Conservation (phyloP, 2,113 vertebrate species). For the Pseudorectes ferrugineus region DNA sequence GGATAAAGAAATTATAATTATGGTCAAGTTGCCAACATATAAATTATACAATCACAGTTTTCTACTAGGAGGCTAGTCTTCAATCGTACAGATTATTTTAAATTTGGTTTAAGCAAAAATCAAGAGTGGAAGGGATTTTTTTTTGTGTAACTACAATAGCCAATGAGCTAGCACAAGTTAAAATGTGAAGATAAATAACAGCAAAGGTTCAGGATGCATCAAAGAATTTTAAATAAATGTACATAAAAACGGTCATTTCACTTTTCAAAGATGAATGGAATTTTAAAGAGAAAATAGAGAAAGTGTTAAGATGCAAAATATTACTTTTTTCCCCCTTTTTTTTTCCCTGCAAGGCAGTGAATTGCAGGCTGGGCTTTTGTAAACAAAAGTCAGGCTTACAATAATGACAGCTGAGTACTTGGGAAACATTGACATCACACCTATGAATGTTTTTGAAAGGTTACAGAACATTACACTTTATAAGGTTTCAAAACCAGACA, state of each 20-base stretch:
- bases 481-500: constrained; percentile 8
- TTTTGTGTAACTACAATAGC: background rate
- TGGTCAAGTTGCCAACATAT: background rate
- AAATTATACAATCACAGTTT: background rate
- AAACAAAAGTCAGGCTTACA: background rate
- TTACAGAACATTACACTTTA: constrained; percentile 5
- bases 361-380: background rate
- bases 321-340: rapidly evolving
- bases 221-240: background rate
- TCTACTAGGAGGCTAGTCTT: background rate
- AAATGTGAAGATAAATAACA: background rate
- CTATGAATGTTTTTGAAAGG: background rate
- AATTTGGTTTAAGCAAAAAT: background rate
- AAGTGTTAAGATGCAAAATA: background rate
- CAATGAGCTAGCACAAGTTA: background rate
- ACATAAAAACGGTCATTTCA: background rate
- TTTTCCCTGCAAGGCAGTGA: background rate
- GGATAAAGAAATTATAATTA: background rate
- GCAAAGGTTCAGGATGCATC: background rate
- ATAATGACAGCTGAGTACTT: background rate
- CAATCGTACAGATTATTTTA: background rate
- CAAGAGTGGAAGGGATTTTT: background rate
- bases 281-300: background rate
- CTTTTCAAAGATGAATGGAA: background rate
- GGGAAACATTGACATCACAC: constrained; percentile 8